Conservation (phyloP, 2,888 invertebrate species). For the Temnothorax ravouxi region DNA sequence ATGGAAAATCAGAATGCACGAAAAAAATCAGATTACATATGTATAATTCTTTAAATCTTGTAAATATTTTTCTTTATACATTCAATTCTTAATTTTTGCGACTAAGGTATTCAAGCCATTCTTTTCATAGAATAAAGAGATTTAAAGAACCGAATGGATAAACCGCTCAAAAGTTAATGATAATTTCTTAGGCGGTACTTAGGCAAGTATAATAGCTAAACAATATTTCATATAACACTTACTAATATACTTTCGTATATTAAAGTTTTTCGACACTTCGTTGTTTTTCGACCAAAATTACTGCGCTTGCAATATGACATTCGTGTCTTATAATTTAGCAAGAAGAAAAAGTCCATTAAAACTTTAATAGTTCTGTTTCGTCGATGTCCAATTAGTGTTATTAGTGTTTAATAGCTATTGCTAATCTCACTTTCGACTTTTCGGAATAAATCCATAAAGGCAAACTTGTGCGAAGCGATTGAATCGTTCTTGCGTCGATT, state of each 20-base stretch:
- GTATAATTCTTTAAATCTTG: slow-evolving; percentile 3
- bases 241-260: not conserved
- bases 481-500: slow-evolving; percentile 20
- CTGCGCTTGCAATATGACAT: not conserved
- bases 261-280: not conserved
- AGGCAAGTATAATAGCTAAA: not conserved
- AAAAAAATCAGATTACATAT: not conserved
- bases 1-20: not conserved
- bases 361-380: not conserved
- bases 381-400: not conserved
- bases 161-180: not conserved
- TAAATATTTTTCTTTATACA: not conserved
- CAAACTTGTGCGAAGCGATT: slow-evolving; percentile 7
- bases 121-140: not conserved
- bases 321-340: not conserved
- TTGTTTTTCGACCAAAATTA: not conserved
- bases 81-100: not conserved
- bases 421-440: not conserved
- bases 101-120: not conserved
- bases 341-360: not conserved
- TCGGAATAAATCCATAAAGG: not conserved
- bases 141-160: not conserved
- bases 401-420: not conserved
- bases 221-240: not conserved
- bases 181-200: not conserved